Percentiles rank a stretch among this genome's conserved stretches.
These are phyloP conservation scores for Apoderus coryli DNA, from an alignment of 2,888 invertebrate genomes.

Conservation along the genomic window DNA sequence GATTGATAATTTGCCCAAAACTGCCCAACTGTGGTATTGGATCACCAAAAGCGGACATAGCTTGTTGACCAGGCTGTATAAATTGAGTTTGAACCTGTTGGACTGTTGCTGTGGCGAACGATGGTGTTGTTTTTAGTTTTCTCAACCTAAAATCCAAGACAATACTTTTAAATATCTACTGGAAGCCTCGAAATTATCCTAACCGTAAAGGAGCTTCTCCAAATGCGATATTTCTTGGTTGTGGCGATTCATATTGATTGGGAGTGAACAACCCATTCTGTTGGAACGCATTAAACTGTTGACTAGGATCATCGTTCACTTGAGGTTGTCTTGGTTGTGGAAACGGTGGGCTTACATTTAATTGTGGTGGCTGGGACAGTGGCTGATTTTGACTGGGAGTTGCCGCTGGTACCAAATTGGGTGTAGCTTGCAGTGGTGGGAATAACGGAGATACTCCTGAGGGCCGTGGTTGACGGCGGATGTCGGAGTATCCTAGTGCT, in stretches of 20 bases:
- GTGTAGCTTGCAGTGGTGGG: conserved; percentile 23
- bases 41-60: conserved; percentile 12
- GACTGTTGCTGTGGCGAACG: conserved; percentile 23
- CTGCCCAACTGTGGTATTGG: conserved; percentile 12
- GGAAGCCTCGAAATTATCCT: no score
- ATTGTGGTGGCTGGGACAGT: neutral
- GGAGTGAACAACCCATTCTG: no score
- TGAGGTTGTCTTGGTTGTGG: no score
- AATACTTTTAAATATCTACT: no score
- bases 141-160: no score
- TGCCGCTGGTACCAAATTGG: conserved; percentile 26
- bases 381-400: conserved; percentile 11
- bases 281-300: no score
- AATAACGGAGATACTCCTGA: conserved; percentile 20
- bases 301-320: no score
- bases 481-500: conserved; percentile 27
- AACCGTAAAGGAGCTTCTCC: no score
- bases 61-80: conserved; percentile 9
- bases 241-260: conserved; percentile 23
- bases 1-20: no score
- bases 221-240: conserved; percentile 21
- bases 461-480: conserved; percentile 22
- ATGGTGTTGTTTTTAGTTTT: conserved; percentile 20
- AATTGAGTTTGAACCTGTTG: conserved; percentile 16
- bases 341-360: no score